Base-by-base conservation (phyloP, 2,113 vertebrate genomes). In the Aegithalos caudatus region DNA sequence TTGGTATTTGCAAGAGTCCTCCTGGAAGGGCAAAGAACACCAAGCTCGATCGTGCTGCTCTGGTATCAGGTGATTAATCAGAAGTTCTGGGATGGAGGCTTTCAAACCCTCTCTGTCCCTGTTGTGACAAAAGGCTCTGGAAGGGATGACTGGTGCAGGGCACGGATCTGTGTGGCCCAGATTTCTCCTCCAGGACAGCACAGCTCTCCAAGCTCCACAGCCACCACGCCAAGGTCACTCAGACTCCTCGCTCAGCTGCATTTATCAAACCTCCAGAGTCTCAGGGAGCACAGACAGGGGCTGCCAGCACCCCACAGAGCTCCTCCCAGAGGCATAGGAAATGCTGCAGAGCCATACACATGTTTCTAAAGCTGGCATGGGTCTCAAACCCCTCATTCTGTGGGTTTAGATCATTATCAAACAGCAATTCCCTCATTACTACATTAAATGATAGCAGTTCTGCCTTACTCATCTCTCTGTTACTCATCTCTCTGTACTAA, bases 21-120 rank as follows among this genome's bases (percentile, higher is more conserved):
- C 65, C 48, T 35, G 57, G 62, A 66, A 88, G 44, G 91, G 28
- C 40, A 72, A 35, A 28, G 8, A 42, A 51, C n/a, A 37, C 37
- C 48, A 48, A 72, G 42, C 50, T 25, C 0, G 1, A n/a, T n/a
- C 18, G n/a, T 1, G 4, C 53, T 61, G 74, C 65, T 0, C 0
- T 31, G 66, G 53, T 51, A n/a, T 33, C n/a, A 44, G 45, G 62
- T 9, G n/a, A 69, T 80, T n/a, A 44, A 87, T 74, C 47, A 90
- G n/a, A 33, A 74, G 24, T 65, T 87, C 58, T 84, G 81, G 53
- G 33, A 92, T 5, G 19, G 57, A 85, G 83, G 82, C 18, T 50
- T 87, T 64, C 33, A 85, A 54, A 91, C 31, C 35, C 33, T 28
- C 50, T 92, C 62, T 3, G 5, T 71, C 77, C 81, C 80, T 71